Percentiles rank a stretch among this genome's conserved stretches.
Evolutionary conservation across 2,888 invertebrate species (phyloP).

Genomic region (Notodonta dromedarius): DNA sequence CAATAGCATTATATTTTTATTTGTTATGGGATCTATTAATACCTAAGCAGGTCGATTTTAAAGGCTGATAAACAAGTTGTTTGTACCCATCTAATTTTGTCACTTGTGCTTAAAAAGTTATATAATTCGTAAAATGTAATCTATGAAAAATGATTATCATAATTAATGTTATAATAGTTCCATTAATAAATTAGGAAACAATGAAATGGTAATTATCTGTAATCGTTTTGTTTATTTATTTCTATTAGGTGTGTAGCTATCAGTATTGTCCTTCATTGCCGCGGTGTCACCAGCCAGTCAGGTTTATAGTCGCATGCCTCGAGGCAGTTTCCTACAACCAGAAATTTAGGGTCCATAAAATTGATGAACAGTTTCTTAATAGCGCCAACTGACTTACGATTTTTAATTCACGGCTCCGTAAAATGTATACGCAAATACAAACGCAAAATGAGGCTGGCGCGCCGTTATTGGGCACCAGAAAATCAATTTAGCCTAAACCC

Average conservation of each 20-base stretch:
- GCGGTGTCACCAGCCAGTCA: conserved; percentile 67
- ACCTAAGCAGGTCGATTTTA: no score
- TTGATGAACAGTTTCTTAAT: conserved; percentile 79
- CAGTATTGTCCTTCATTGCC: conserved; percentile 65
- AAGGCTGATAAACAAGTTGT: no score
- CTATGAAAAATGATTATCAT: no score
- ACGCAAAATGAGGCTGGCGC: conserved; percentile 37
- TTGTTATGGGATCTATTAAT: no score
- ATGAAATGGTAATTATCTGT: conserved; percentile 16
- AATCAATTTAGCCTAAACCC: conserved; percentile 64
- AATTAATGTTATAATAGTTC: no score
- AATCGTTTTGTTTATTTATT: conserved; percentile 44
- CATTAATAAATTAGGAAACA: conserved; percentile 6
- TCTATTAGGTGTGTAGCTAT: conserved; percentile 54
- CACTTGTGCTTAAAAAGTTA: no score
- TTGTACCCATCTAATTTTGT: no score
- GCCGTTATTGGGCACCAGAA: conserved; percentile 40
- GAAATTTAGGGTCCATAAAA: conserved; percentile 80
- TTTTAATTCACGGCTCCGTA: conserved; percentile 45
- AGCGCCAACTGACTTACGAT: conserved; percentile 55
- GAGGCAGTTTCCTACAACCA: conserved; percentile 72
- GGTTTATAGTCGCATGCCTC: conserved; percentile 75
- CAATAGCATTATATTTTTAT: no score
- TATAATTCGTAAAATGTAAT: no score
- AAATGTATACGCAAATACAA: conserved; percentile 33